These are phyloP conservation scores for Saccopteryx bilineata DNA, from an alignment of 2,113 vertebrate genomes.

Conservation along the genomic window DNA sequence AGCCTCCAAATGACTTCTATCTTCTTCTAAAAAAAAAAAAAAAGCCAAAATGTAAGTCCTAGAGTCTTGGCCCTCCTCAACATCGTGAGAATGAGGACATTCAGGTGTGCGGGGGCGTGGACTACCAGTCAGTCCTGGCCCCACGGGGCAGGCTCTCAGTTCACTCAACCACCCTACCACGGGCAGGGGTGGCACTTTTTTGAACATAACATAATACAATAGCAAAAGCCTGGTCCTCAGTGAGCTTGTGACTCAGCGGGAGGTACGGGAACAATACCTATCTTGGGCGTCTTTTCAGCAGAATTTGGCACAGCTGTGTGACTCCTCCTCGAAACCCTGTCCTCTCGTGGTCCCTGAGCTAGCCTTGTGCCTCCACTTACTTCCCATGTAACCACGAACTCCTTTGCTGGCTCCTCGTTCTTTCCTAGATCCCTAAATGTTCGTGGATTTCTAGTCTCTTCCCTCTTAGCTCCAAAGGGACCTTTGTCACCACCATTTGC, in stretches of 20 bases:
- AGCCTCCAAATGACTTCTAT: background rate
- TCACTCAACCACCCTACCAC: background rate
- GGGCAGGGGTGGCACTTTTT: background rate
- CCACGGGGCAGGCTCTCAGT: background rate
- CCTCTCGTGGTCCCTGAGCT: background rate
- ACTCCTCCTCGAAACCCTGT: background rate
- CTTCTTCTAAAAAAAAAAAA: slow-evolving; percentile 13
- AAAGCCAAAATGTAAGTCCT: slow-evolving; percentile 30
- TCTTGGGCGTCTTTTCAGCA: background rate
- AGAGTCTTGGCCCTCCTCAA: background rate
- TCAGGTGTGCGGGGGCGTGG: background rate
- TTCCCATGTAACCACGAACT: background rate
- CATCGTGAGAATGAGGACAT: background rate
- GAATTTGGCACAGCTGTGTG: background rate
- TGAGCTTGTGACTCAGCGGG: background rate
- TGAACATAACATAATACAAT: background rate
- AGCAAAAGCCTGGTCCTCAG: background rate
- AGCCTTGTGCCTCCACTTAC: background rate
- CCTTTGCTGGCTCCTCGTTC: background rate
- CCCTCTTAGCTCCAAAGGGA: background rate
- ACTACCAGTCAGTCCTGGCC: background rate
- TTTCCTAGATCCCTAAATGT: background rate
- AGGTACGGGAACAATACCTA: background rate
- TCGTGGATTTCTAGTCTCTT: background rate
- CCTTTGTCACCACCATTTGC: background rate